Evolutionary conservation across 2,888 invertebrate genomes (phyloP), one percentile per base, ranked within the genome.

Genomic region (Crematogaster levior): DNA sequence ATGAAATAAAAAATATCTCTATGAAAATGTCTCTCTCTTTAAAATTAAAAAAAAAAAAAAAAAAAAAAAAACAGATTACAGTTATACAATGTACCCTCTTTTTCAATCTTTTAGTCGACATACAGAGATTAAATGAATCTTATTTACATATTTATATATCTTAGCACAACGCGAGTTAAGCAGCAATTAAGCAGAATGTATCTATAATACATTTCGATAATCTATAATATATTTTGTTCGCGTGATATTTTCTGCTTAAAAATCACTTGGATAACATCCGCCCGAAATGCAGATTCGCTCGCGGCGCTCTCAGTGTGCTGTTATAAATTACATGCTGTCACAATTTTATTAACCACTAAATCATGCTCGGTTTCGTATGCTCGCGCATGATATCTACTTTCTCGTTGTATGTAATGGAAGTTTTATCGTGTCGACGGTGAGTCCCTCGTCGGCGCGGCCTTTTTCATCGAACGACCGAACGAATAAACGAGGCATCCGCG

Each of bases 401-500:
- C 77, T 68, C 68, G 56, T 56, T 63, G 24, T 24, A 30, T 21
- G 56, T 56, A 43, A 68, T 68, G 56, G 30, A 68, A 68, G 68
- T 68, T 79, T 79, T 43, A 66, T 79, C 68, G 43, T 43, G 37
- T 65, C 65, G 65, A 65, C 27, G 63, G 24, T 15, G 27, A 6
- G 77, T 27, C 51, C 24, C n/a, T 3, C 12, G 65, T 51, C 75
- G 65, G 37, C 65, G 60, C 48, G 74, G 51, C 12, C 53, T 61
- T 66, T 70, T 58, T 70, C 79, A 43, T 51, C 37, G 73, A 46
- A 37, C 72, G 46, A 60, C 73, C 82, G 73, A 24, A 73, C 81
- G 81, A 65, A 66, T 73, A 88, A 88, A 86, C 85, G 82, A 86
- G 85, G 81, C 75, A 81, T 88, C 81, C 85, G 84, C 82, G 86